phyloP scores from a whole-genome alignment of 2,113 vertebrate species.

The Procavia capensis region DNA sequence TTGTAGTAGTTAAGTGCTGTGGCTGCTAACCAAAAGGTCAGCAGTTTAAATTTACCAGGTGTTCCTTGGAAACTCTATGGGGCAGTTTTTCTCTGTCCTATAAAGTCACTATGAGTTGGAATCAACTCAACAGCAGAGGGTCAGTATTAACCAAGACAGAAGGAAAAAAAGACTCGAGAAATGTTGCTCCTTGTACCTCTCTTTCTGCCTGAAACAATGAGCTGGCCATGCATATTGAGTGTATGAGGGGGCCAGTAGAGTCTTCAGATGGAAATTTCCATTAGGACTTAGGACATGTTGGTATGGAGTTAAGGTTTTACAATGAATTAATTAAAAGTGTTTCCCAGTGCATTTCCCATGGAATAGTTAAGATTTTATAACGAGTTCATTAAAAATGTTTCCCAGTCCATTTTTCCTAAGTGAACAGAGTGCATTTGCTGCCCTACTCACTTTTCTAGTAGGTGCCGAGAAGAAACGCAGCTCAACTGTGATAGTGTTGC shows the following conservation, averaged over 20 bases:
- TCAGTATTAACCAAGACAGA: neutral
- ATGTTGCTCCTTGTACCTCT: neutral
- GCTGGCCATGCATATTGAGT: neutral
- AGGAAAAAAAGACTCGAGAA: neutral
- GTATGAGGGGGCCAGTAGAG: neutral
- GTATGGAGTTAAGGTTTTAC: neutral
- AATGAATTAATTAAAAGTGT: neutral
- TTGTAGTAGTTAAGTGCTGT: too few species aligned
- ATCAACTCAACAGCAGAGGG: too few species aligned
- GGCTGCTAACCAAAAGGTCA: too few species aligned
- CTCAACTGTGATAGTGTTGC: conserved; percentile 1
- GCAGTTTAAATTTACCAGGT: too few species aligned
- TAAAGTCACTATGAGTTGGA: too few species aligned
- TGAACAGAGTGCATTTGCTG: too few species aligned
- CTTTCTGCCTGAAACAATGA: neutral
- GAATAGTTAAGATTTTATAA: conserved; percentile 8
- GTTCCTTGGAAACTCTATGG: too few species aligned
- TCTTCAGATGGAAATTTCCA: neutral
- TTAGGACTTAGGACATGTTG: neutral
- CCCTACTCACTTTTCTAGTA: neutral
- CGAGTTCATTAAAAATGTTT: conserved; percentile 17
- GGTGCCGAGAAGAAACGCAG: neutral
- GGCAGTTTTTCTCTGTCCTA: too few species aligned
- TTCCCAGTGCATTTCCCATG: neutral
- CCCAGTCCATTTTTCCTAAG: neutral